These are phyloP conservation scores for Ptyas mucosa DNA, from an alignment of 2,113 vertebrate genomes.

Conservation along the genomic window DNA sequence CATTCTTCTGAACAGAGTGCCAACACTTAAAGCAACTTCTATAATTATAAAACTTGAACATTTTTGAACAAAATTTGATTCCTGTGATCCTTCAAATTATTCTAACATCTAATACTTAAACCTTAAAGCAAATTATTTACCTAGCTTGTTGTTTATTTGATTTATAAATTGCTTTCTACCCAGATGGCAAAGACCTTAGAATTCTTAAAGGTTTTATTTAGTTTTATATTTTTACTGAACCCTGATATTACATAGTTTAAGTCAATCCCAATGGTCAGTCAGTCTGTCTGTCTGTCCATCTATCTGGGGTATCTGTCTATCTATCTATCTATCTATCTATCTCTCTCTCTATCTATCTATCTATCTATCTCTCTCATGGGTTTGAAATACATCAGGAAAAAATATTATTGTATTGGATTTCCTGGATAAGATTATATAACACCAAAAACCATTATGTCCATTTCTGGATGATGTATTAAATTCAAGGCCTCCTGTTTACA, in stretches of 20 bases:
- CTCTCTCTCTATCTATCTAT: too few species aligned
- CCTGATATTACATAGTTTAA: not conserved
- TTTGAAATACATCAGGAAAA: not conserved
- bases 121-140: not conserved
- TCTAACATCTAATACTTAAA: not conserved
- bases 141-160: not conserved
- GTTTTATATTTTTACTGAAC: not conserved
- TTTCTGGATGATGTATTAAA: not conserved
- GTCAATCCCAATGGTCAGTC: not conserved
- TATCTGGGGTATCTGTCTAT: rapidly evolving
- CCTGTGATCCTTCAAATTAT: not conserved
- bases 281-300: too few species aligned
- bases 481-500: not conserved
- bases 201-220: not conserved
- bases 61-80: not conserved
- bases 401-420: not conserved
- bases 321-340: too few species aligned
- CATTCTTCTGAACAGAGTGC: not conserved
- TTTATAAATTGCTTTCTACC: not conserved
- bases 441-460: not conserved
- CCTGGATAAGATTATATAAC: not conserved
- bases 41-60: not conserved
- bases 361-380: too few species aligned
- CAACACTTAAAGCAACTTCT: not conserved
- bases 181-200: not conserved